Evolutionary conservation across 2,113 vertebrate species (phyloP).

Genomic region (Elachura formosa): DNA sequence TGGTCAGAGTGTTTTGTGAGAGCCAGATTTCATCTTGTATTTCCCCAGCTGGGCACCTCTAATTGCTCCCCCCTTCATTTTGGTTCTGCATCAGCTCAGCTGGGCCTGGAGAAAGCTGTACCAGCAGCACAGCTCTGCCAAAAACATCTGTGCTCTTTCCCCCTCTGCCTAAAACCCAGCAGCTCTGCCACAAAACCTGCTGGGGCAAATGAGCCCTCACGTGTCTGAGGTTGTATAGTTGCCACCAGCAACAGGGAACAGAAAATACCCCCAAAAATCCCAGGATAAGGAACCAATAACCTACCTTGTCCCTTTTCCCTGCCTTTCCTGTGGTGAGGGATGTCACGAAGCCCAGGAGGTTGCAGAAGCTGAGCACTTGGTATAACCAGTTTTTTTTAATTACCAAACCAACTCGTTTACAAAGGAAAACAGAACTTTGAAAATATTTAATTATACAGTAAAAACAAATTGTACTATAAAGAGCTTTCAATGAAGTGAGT

Average conservation of each 20-base stretch:
- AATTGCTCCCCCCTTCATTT: neutral
- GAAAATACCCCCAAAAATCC: neutral
- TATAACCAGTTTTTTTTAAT: conserved; percentile 56
- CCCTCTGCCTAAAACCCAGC: neutral
- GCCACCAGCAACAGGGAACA: neutral
- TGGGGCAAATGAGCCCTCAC: neutral
- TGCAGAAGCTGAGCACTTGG: neutral
- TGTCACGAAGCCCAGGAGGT: neutral
- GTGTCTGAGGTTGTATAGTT: neutral
- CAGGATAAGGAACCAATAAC: neutral
- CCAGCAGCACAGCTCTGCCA: neutral
- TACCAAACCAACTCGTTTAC: conserved; percentile 46
- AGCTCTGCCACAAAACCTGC: neutral
- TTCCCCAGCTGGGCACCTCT: neutral
- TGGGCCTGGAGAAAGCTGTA: neutral
- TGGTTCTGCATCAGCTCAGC: neutral
- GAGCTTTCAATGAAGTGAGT: conserved; percentile 36
- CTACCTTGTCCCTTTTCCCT: neutral
- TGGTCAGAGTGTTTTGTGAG: neutral
- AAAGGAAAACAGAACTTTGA: conserved; percentile 45
- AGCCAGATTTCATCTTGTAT: neutral
- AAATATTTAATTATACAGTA: conserved; percentile 57
- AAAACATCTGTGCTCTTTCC: neutral
- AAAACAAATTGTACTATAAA: conserved; percentile 48
- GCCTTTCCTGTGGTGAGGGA: neutral